These are phyloP conservation scores for Tromatobia lineatoria DNA, from an alignment of 2,888 invertebrate species.

Conservation along the genomic window DNA sequence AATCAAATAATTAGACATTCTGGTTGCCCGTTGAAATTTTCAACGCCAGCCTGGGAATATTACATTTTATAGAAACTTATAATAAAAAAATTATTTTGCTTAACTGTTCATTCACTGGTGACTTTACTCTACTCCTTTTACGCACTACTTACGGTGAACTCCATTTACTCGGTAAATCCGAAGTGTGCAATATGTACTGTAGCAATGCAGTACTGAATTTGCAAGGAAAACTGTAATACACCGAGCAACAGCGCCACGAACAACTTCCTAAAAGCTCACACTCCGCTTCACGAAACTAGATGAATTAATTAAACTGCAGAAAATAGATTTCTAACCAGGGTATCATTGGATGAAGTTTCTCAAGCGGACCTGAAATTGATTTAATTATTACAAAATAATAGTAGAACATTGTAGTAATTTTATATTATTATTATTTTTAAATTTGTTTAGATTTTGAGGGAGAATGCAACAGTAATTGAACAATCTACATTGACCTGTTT, in stretches of 20 bases:
- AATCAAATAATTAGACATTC: no score
- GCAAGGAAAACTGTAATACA: constrained; percentile 31
- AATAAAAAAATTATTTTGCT: no score
- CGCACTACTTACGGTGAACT: constrained; percentile 46
- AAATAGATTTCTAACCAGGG: background rate
- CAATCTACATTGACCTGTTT: no score
- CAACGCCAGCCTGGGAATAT: no score
- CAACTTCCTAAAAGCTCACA: constrained; percentile 34
- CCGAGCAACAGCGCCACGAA: constrained; percentile 19
- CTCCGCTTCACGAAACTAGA: constrained; percentile 21
- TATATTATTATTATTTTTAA: no score
- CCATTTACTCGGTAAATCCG: constrained; percentile 37
- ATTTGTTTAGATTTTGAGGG: no score
- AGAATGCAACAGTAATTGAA: no score
- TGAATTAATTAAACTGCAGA: constrained; percentile 44
- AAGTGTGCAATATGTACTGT: constrained; percentile 39
- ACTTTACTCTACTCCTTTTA: no score
- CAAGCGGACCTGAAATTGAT: constrained; percentile 2
- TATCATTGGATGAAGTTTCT: background rate
- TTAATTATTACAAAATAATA: background rate
- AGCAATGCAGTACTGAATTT: background rate
- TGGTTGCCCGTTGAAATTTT: no score
- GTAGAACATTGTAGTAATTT: background rate
- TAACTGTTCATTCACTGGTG: no score
- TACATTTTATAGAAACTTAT: no score